phyloP scores from a whole-genome alignment of 2,797 vertebrate species.

The Tiaroga cobitis region DNA sequence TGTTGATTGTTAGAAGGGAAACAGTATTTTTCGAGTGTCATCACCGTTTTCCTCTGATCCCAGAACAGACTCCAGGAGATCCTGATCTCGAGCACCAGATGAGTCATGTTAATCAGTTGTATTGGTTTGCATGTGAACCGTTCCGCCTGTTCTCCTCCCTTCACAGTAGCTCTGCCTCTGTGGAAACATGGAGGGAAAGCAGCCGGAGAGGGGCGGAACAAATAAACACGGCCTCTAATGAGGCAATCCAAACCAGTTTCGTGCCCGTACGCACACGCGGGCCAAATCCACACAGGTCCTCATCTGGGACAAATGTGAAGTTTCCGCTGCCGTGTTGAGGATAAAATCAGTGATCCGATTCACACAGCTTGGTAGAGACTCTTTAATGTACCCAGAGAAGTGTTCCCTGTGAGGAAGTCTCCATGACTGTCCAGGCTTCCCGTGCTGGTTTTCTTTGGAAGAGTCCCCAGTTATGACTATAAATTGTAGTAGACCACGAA shows the following conservation, averaged over 20 bases:
- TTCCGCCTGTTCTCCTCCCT: conserved; percentile 33
- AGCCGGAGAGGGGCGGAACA: conserved; percentile 37
- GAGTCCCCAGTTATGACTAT: conserved; percentile 20
- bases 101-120: not conserved
- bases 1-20: not conserved
- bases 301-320: not conserved
- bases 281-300: conserved; percentile 5
- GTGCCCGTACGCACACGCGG: not conserved
- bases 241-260: conserved; percentile 26
- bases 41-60: not conserved
- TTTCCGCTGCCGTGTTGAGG: not conserved
- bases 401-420: conserved; percentile 19
- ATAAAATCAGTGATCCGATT: conserved; percentile 4
- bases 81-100: not conserved
- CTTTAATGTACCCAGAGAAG: conserved; percentile 9
- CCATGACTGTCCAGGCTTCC: conserved; percentile 3
- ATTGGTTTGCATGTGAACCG: conserved; percentile 28
- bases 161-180: conserved; percentile 41
- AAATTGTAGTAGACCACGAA: conserved; percentile 25
- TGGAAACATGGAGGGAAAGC: conserved; percentile 49
- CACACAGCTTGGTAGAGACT: not conserved
- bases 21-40: not conserved
- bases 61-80: not conserved
- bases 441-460: conserved; percentile 16
- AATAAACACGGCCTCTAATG: conserved; percentile 50